Conservation (phyloP, 2,113 vertebrate species). For the Eubucco bourcierii region DNA sequence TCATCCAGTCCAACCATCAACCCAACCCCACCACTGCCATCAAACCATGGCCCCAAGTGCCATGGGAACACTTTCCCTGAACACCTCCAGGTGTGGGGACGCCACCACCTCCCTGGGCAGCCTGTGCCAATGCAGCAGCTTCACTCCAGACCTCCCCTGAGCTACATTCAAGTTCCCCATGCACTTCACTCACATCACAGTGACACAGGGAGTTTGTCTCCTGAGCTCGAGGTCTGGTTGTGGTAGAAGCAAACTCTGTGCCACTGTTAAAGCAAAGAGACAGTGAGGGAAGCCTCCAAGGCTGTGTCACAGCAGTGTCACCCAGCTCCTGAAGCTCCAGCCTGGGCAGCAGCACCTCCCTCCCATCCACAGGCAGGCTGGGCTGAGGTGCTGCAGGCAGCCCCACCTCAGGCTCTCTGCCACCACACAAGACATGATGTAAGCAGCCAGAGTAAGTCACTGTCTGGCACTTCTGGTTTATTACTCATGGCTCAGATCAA, state of each 20-base stretch:
- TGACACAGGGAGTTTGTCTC: background rate
- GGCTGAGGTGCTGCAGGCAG: background rate
- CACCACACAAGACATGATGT: background rate
- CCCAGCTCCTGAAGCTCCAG: background rate
- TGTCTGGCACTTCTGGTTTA: constrained; percentile 10
- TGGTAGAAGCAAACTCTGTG: background rate
- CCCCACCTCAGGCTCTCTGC: background rate
- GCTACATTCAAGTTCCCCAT: background rate
- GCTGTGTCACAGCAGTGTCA: background rate
- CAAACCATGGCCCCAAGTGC: no score
- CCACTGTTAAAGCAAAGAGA: background rate
- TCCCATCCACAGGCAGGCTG: background rate
- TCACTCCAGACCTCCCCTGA: background rate
- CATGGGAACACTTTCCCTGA: no score
- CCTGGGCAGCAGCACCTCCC: background rate
- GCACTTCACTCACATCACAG: background rate
- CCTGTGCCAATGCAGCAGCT: background rate
- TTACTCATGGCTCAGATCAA: background rate
- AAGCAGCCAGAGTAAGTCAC: constrained; percentile 5
- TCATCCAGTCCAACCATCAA: no score
- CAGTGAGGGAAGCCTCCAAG: background rate
- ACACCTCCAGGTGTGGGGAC: no score
- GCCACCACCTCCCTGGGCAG: no score
- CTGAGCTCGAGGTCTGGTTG: background rate
- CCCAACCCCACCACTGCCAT: no score